These are phyloP conservation scores for Spermophilus dauricus DNA, from an alignment of 2,113 vertebrate species.

Conservation along the genomic window DNA sequence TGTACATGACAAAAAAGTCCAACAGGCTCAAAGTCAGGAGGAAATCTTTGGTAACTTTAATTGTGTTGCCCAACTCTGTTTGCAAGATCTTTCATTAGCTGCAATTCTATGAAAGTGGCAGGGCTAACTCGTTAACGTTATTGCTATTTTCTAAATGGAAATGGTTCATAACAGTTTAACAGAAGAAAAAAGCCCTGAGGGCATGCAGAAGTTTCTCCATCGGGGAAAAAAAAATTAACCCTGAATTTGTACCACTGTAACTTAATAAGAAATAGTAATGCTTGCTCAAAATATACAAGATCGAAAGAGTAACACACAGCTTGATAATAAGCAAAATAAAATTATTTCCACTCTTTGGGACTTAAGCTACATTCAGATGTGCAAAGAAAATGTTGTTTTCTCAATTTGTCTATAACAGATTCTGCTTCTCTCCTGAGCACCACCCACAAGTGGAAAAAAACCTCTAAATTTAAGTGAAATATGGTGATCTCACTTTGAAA, in stretches of 20 bases:
- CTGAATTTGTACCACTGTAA: conserved; percentile 54
- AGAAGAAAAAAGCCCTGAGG: conserved; percentile 14
- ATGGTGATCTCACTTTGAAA: background rate
- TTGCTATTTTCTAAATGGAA: conserved; percentile 67
- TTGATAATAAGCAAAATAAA: conserved; percentile 59
- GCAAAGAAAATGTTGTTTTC: background rate
- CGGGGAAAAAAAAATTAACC: conserved; percentile 70
- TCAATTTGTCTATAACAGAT: background rate
- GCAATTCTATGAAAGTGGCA: conserved; percentile 46
- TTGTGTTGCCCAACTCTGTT: conserved; percentile 52
- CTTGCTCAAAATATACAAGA: conserved; percentile 33
- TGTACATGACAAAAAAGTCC: background rate
- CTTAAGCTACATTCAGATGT: background rate
- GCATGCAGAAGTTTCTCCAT: conserved; percentile 68
- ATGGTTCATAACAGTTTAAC: conserved; percentile 58
- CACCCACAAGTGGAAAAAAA: background rate
- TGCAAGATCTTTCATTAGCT: conserved; percentile 74
- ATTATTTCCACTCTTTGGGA: background rate
- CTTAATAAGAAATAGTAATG: conserved; percentile 68
- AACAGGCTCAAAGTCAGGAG: conserved; percentile 30
- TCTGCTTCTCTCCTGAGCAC: background rate
- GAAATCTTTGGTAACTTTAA: conserved; percentile 34
- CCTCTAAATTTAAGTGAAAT: background rate
- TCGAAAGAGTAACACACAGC: conserved; percentile 22
- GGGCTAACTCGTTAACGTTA: conserved; percentile 60